Conservation (phyloP, 2,888 invertebrate genomes). For the Thera britannica region DNA sequence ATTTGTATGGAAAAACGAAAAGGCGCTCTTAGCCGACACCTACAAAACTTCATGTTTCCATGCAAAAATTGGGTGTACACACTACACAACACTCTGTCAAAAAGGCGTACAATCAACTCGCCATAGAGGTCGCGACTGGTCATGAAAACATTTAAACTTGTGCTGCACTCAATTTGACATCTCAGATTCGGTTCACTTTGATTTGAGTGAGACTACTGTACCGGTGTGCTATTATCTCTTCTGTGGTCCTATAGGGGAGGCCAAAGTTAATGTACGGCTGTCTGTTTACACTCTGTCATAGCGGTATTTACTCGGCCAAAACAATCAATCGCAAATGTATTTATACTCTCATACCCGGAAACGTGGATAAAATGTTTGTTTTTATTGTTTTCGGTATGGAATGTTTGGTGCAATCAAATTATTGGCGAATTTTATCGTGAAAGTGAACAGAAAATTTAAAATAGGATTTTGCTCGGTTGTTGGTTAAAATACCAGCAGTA, state of each 20-base stretch:
- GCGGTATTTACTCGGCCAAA: constrained; percentile 46
- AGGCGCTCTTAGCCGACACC: too few species aligned
- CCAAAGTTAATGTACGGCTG: constrained; percentile 47
- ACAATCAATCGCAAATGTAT: constrained; percentile 55
- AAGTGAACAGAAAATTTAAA: constrained; percentile 10
- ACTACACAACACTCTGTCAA: too few species aligned
- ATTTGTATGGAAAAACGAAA: too few species aligned
- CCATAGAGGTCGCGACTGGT: too few species aligned
- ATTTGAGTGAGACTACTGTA: constrained; percentile 3
- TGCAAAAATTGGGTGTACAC: too few species aligned
- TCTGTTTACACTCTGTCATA: constrained; percentile 51
- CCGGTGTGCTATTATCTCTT: background rate
- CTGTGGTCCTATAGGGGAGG: constrained; percentile 32
- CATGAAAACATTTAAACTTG: too few species aligned
- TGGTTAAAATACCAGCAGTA: background rate
- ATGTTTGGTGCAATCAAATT: constrained; percentile 28
- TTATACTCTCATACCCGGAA: constrained; percentile 48
- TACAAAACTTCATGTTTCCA: too few species aligned
- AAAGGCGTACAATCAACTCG: too few species aligned
- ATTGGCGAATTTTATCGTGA: constrained; percentile 10
- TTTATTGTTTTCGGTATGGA: constrained; percentile 35
- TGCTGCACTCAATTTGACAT: too few species aligned
- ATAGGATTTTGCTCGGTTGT: background rate
- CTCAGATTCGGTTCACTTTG: background rate
- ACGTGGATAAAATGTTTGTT: constrained; percentile 44